A percentile compares a stretch with the other conserved stretches of the same genome.
phyloP scores from a whole-genome alignment of 2,113 vertebrate genomes.

The Chloropsis cyanopogon region DNA sequence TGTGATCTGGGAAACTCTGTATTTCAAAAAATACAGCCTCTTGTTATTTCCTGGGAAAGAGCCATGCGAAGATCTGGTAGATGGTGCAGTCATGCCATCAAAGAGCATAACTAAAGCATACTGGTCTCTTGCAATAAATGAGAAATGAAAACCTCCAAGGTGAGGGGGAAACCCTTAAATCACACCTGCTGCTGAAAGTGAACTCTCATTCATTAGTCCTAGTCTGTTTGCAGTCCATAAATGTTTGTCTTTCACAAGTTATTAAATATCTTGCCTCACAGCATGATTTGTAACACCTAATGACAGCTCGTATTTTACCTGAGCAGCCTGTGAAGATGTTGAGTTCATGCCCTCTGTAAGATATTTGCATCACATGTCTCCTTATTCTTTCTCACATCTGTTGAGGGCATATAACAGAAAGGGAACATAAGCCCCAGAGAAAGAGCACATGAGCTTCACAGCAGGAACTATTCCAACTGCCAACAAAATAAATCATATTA shows the following conservation, averaged over 20 bases:
- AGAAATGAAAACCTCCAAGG: not conserved
- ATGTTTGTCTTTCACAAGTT: not conserved
- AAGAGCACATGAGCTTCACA: not conserved
- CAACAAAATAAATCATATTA: not conserved
- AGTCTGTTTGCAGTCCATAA: not conserved
- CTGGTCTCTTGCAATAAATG: not conserved
- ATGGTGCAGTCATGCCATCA: not conserved
- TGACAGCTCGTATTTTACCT: not conserved
- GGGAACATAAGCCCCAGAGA: not conserved
- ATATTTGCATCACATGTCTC: not conserved
- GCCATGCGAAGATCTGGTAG: not conserved
- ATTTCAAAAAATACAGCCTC: not conserved
- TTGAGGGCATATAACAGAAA: not conserved
- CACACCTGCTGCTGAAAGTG: not conserved
- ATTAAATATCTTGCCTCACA: not conserved
- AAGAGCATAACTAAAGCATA: not conserved
- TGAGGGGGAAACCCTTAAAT: not conserved
- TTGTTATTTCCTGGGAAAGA: not conserved
- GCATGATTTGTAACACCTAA: not conserved
- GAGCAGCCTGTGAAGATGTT: not conserved
- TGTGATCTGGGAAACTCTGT: not conserved
- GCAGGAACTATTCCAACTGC: not conserved
- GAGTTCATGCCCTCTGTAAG: not conserved
- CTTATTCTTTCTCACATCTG: not conserved
- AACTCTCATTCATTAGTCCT: not conserved